Base-by-base conservation (phyloP, 2,888 invertebrate species). In the Congeria kusceri region DNA sequence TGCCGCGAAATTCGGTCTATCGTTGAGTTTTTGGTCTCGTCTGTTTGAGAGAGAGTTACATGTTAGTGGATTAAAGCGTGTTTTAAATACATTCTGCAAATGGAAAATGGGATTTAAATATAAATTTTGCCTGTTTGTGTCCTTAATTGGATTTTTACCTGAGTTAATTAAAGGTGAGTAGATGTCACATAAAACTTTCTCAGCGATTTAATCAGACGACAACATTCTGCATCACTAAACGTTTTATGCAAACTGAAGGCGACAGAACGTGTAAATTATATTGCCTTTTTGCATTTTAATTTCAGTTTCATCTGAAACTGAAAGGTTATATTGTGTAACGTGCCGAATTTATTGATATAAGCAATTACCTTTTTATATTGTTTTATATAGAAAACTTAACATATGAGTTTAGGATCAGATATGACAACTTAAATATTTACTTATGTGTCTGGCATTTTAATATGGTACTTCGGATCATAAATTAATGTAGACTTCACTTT, bases 31-130 rank as follows among this genome's bases (percentile, higher is more conserved):
- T 4, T 53, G 25, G 53, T 53, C 25, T 13, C 25, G 53, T 53
- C 53, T 53, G 53, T 20, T 20, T n/a, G 5, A 15, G 53, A 18
- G 20, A 25, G 25, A 53, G 53, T 53, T 20, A 23, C 53, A 23
- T 53, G 53, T 23, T 23, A n/a, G 53, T 20, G 53, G 53, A 23
- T 20, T 53, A 23, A 23, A 20, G 20, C 23, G 25, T 20, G 11
- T 53, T 23, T 23, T n/a, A 20, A 20, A 20, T 9, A 53, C 23
- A 53, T 25, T 53, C 53, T 53, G 25, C 53, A 53, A 53, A 53
- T 53, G 53, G 53, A 53, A 53, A 53, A 53, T 53, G 53, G 53
- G 53, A 53, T 53, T 53, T 53, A 53, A 53, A 53, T 25, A 25
- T 53, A 25, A 53, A 53, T 23, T 15, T 23, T 53, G 20, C 23